Percentiles rank a stretch among this genome's conserved stretches.
phyloP scores from a whole-genome alignment of 2,113 vertebrate genomes.

The Limnothrissa miodon region DNA sequence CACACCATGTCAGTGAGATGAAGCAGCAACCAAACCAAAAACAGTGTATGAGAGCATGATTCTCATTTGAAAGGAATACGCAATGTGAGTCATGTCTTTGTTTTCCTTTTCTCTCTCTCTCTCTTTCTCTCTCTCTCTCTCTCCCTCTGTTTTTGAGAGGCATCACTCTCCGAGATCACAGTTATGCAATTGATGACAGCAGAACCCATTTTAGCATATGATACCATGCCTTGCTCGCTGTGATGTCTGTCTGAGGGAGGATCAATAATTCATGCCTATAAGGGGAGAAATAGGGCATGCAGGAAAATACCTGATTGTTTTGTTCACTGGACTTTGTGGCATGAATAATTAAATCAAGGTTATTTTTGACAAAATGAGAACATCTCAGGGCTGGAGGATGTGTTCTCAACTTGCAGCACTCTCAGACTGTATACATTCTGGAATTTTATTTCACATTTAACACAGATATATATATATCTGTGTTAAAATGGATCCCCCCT shows the following conservation, averaged over 20 bases:
- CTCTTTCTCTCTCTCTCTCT: not conserved
- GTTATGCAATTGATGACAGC: slow-evolving; percentile 19
- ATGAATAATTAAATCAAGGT: slow-evolving; percentile 13
- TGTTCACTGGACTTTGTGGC: slow-evolving; percentile 3
- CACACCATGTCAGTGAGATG: not conserved
- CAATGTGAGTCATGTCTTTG: slow-evolving; percentile 13
- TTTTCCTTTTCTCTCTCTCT: not conserved
- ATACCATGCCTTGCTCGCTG: not conserved
- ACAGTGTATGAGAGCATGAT: not conserved
- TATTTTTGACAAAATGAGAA: slow-evolving; percentile 19
- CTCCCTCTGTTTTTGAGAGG: not conserved
- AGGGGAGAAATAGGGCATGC: slow-evolving; percentile 6
- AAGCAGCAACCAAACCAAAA: not conserved
- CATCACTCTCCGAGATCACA: not conserved
- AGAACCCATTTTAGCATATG: slow-evolving; percentile 19
- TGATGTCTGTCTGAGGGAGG: not conserved
- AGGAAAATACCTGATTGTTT: slow-evolving; percentile 9
- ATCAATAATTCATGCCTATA: slow-evolving; percentile 14
- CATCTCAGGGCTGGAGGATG: not conserved
- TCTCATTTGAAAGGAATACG: not conserved
- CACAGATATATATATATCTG: not conserved
- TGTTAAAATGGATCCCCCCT: not conserved
- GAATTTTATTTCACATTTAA: slow-evolving; percentile 9
- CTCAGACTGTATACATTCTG: not conserved
- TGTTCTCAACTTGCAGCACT: not conserved